A percentile compares a stretch with the other conserved stretches of the same genome.
Evolutionary conservation across 2,888 invertebrate species (phyloP).

Genomic region (Amblyjoppa fuscipennis): DNA sequence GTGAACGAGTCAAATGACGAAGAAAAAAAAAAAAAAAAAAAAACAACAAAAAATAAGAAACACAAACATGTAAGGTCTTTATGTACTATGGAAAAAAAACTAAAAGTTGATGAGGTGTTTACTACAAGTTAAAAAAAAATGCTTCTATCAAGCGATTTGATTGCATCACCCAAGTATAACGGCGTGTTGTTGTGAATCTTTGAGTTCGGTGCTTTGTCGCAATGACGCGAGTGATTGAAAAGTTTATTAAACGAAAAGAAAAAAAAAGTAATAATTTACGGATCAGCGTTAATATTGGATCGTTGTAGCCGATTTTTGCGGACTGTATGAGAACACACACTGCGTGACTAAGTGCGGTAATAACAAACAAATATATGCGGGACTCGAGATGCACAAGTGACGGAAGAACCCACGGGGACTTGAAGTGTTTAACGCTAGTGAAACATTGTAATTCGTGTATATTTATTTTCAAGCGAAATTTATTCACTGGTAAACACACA

Average conservation of each 20-base stretch:
- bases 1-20: conserved; percentile 52
- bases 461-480: conserved; percentile 65
- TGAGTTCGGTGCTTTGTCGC: conserved; percentile 56
- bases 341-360: conserved; percentile 18
- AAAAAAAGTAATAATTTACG: conserved; percentile 43
- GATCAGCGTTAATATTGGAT: conserved; percentile 43
- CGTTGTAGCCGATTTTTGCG: conserved; percentile 47
- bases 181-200: conserved; percentile 44
- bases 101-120: conserved; percentile 47
- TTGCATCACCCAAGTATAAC: conserved; percentile 53
- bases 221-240: conserved; percentile 49
- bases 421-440: conserved; percentile 45
- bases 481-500: conserved; percentile 39
- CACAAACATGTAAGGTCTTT: conserved; percentile 71
- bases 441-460: conserved; percentile 65
- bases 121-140: conserved; percentile 29
- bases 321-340: conserved; percentile 20
- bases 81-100: conserved; percentile 69
- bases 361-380: conserved; percentile 37
- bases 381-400: conserved; percentile 43
- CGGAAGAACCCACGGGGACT: conserved; percentile 13
- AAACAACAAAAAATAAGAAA: conserved; percentile 50
- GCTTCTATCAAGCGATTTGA: conserved; percentile 47
- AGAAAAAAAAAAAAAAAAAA: conserved; percentile 61
- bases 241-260: conserved; percentile 1